Conservation (phyloP, 2,888 invertebrate species). For the Bedellia somnulentella region DNA sequence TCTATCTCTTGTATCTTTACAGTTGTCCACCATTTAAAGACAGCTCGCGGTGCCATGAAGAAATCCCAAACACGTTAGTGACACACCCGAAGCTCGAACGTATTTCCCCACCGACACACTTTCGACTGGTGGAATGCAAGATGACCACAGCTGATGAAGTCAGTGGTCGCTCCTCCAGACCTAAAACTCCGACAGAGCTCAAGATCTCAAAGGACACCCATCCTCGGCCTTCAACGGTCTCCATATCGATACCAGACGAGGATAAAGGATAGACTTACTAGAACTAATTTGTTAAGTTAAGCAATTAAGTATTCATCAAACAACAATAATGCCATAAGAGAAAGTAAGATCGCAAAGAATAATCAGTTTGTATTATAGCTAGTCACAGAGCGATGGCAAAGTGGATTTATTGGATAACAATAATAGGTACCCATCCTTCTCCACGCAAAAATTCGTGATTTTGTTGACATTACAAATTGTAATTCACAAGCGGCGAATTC, state of each 20-base stretch:
- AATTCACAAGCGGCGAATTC: no score
- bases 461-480: no score
- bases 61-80: conserved; percentile 38
- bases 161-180: conserved; percentile 17
- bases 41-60: conserved; percentile 31
- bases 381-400: no score
- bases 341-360: no score
- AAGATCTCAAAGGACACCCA: conserved; percentile 20
- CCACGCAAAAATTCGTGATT: no score
- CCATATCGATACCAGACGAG: conserved; percentile 61
- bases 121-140: conserved; percentile 50
- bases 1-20: no score
- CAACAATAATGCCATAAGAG: no score
- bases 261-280: conserved; percentile 59
- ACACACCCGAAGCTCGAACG: conserved; percentile 42
- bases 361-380: no score
- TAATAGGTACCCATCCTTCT: no score
- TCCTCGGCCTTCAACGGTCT: conserved; percentile 50
- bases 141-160: conserved; percentile 47
- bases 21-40: conserved; percentile 51
- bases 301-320: conserved; percentile 18
- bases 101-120: conserved; percentile 42
- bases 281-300: conserved; percentile 9
- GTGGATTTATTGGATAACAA: no score
- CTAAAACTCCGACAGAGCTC: conserved; percentile 10